A percentile compares a stretch with the other conserved stretches of the same genome.
Evolutionary conservation across 23 tunicate genomes (phyloP).

Genomic region (Styela plicata): DNA sequence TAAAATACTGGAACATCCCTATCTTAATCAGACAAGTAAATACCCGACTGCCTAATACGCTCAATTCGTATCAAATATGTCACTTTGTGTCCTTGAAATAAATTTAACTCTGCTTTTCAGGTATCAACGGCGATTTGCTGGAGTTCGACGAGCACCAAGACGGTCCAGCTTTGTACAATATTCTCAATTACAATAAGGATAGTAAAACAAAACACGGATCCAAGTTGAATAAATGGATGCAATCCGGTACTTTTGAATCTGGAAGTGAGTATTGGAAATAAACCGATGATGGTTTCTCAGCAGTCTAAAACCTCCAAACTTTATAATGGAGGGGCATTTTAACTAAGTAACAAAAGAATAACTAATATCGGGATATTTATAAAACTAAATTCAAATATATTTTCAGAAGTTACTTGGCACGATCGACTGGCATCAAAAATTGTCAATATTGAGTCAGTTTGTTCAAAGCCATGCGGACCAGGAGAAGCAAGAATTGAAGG

Average conservation of each 20-base stretch:
- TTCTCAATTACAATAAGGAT: slow-evolving; percentile 8
- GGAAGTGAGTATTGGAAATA: slow-evolving; percentile 24
- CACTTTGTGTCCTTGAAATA: too few species aligned
- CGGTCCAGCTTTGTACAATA: slow-evolving; percentile 56
- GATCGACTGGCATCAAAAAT: not conserved
- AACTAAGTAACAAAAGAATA: too few species aligned
- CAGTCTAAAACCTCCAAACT: not conserved
- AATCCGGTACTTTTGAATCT: slow-evolving; percentile 13
- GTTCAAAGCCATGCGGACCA: slow-evolving; percentile 44
- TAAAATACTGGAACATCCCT: too few species aligned
- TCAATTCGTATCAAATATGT: not conserved
- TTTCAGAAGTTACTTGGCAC: slow-evolving; percentile 29
- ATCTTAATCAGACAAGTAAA: too few species aligned
- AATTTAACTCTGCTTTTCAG: slow-evolving; percentile 7
- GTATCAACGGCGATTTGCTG: slow-evolving; percentile 33
- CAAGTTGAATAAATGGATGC: slow-evolving; percentile 8
- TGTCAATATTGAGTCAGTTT: slow-evolving; percentile 29
- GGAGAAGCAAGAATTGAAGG: slow-evolving; percentile 35
- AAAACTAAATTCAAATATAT: too few species aligned
- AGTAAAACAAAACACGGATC: not conserved
- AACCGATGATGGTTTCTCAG: not conserved
- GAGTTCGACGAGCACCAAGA: slow-evolving; percentile 55
- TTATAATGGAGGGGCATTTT: too few species aligned
- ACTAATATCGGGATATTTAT: too few species aligned
- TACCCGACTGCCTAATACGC: not conserved